Evolutionary conservation across 2,797 vertebrate species (phyloP), one percentile per base, ranked within the genome.

Genomic region (Pitangus sulphuratus): DNA sequence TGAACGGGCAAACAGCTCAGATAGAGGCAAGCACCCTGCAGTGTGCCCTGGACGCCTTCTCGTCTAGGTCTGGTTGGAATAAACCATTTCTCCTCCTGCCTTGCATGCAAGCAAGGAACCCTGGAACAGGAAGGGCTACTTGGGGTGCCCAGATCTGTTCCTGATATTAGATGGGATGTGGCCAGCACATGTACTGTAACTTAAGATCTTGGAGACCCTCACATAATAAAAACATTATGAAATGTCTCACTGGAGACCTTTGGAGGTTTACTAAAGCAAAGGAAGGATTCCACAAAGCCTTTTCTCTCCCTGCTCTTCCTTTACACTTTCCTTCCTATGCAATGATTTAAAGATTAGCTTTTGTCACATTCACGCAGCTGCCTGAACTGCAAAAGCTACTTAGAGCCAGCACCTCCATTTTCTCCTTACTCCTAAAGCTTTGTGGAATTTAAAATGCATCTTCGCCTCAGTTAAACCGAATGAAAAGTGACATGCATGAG

Each of bases 261-360:
- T n/a, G 6, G 51, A 60, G 33, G 37, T 82, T 89, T 64, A 75
- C 24, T 53, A 39, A 86, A 81, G 54, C 15, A 72, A 84, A 56
- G 18, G 21, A 79, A 80, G 35, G 39, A 93, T 47, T 71, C 18
- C n/a, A 80, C 45, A 72, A 66, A 88, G n/a, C 44, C n/a, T 86
- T 21, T 91, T 86, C 44, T 37, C 17, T 65, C 30, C 15, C 37
- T 66, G 78, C 19, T 89, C 51, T 72, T 72, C 35, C 37, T 84
- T 76, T 60, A 72, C 37, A 56, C 17, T 58, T 65, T 62, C 74
- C 24, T 33, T 53, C 70, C 65, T 53, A 22, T 39, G 60, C 45
- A 89, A 37, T 82, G 60, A 89, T 60, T 87, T 89, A 51, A 85
- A 97, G 57, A 92, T 85, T 51, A 91, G 50, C 39, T 93, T 93